These are phyloP conservation scores for Channa striata DNA, from an alignment of 2,797 vertebrate genomes.

Conservation along the genomic window DNA sequence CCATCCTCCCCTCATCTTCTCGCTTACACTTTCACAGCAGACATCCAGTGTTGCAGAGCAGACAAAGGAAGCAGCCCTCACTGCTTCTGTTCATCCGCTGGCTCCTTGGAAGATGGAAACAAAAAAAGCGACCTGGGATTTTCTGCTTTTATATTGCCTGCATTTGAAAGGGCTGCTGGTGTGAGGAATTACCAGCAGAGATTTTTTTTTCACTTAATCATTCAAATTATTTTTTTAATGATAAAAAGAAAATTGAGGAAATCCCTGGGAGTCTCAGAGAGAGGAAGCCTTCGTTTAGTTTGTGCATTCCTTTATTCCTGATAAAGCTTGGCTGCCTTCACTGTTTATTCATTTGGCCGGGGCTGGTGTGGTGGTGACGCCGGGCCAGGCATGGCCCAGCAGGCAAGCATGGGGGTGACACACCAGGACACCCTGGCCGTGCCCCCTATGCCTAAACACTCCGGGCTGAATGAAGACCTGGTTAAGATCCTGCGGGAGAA, in stretches of 20 bases:
- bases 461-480: constrained; percentile 94
- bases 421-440: constrained; percentile 91
- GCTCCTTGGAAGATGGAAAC: constrained; percentile 51
- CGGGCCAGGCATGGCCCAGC: constrained; percentile 91
- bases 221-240: constrained; percentile 1
- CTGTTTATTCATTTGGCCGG: constrained; percentile 22
- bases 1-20: constrained; percentile 70
- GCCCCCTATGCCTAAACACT: constrained; percentile 93
- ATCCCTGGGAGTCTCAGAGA: constrained; percentile 32
- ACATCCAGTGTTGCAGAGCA: constrained; percentile 78
- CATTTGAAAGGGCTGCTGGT: constrained; percentile 34
- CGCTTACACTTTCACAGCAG: constrained; percentile 68
- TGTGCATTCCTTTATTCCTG: constrained; percentile 6
- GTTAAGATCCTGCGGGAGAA: constrained; percentile 97
- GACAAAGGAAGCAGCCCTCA: constrained; percentile 76
- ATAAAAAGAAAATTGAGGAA: constrained; percentile 33
- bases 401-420: constrained; percentile 83
- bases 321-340: constrained; percentile 34
- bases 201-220: constrained; percentile 21
- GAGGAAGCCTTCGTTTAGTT: constrained; percentile 12
- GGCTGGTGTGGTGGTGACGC: constrained; percentile 49
- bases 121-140: constrained; percentile 34
- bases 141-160: constrained; percentile 31
- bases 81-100: constrained; percentile 64
- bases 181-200: constrained; percentile 49